Conservation (phyloP, 64 coral and sea anemone species). For the Dendronephthya gigantea region DNA sequence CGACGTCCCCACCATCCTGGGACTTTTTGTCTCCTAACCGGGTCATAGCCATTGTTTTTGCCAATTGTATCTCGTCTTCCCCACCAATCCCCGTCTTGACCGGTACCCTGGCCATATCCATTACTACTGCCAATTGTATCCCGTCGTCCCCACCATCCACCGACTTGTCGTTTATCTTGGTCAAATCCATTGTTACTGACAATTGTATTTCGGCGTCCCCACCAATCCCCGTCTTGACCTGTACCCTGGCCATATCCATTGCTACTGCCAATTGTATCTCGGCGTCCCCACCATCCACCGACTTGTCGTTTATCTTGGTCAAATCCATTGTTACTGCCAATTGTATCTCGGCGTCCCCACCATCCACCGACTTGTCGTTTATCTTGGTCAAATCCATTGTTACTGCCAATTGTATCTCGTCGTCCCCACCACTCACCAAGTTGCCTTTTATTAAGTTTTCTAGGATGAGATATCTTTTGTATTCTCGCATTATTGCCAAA, state of each 20-base stretch:
- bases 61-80: not conserved
- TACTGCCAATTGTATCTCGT: not conserved
- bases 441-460: not conserved
- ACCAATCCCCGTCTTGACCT: not conserved
- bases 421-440: not conserved
- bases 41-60: not conserved
- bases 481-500: not conserved
- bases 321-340: not conserved
- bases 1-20: not conserved
- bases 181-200: not conserved
- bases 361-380: not conserved
- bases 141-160: not conserved
- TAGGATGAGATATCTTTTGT: not conserved
- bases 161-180: not conserved
- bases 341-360: not conserved
- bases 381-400: not conserved
- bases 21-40: not conserved
- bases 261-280: not conserved
- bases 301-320: not conserved
- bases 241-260: not conserved
- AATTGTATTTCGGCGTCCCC: not conserved
- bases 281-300: not conserved
- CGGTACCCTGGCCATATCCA: not conserved
- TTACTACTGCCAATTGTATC: not conserved
- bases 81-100: not conserved